phyloP scores from a whole-genome alignment of 2,888 invertebrate species.

The Apamea sordens region DNA sequence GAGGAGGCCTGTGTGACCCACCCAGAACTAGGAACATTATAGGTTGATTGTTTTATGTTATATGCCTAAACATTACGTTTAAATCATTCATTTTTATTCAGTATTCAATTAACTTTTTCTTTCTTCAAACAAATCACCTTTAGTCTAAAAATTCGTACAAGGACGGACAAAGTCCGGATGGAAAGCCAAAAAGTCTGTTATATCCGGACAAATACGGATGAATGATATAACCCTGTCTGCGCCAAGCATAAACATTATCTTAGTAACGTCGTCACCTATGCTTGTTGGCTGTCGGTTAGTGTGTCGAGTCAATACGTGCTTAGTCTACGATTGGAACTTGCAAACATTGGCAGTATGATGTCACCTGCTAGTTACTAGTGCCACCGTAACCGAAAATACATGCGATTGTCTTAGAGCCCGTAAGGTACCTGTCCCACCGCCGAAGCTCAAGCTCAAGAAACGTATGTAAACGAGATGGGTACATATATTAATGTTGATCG shows the following conservation, averaged over 20 bases:
- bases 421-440: slow-evolving; percentile 11
- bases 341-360: slow-evolving; percentile 71
- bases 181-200: neutral
- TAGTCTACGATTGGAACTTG: slow-evolving; percentile 54
- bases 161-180: too few relatives aligned
- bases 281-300: slow-evolving; percentile 56
- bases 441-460: too few relatives aligned
- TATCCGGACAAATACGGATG: neutral
- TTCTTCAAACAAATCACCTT: too few relatives aligned
- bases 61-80: too few relatives aligned
- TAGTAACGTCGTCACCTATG: slow-evolving; percentile 47
- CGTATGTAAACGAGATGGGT: too few relatives aligned
- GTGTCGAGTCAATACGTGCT: slow-evolving; percentile 64
- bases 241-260: neutral
- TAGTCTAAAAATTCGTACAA: too few relatives aligned
- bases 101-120: too few relatives aligned
- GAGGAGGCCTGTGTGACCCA: too few relatives aligned
- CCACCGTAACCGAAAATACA: slow-evolving; percentile 62
- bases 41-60: too few relatives aligned
- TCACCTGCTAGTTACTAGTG: slow-evolving; percentile 58
- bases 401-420: slow-evolving; percentile 69
- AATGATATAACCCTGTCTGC: neutral
- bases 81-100: too few relatives aligned
- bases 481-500: too few relatives aligned
- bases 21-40: too few relatives aligned